Conservation (phyloP, 2,113 vertebrate genomes). For the Symphodus melops region DNA sequence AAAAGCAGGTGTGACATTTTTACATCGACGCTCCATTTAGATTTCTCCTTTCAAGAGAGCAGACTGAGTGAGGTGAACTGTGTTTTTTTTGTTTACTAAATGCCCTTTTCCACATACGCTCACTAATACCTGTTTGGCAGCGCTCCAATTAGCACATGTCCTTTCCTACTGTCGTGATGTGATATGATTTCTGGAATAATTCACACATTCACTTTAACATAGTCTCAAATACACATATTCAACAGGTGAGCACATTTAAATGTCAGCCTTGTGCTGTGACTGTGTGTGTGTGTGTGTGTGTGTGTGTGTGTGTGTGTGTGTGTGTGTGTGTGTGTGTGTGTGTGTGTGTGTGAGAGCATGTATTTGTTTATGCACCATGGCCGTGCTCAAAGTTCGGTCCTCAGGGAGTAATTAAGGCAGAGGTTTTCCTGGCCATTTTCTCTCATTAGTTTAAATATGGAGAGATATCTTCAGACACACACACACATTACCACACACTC, state of each 20-base stretch:
- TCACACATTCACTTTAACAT: conserved; percentile 29
- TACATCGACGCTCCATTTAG: conserved; percentile 47
- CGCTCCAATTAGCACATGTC: conserved; percentile 61
- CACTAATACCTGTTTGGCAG: conserved; percentile 1
- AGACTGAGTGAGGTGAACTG: conserved; percentile 40
- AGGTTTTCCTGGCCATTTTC: conserved; percentile 70
- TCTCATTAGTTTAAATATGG: conserved; percentile 77
- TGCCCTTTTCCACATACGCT: conserved; percentile 15
- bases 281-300: conserved; percentile 30
- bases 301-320: not conserved
- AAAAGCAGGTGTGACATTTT: conserved; percentile 4
- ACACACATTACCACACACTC: conserved; percentile 5
- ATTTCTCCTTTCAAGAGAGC: conserved; percentile 60
- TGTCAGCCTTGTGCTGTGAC: conserved; percentile 60
- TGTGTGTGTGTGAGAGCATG: conserved; percentile 18
- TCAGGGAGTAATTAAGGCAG: conserved; percentile 77
- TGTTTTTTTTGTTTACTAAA: conserved; percentile 71
- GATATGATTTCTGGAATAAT: conserved; percentile 40
- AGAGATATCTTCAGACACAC: conserved; percentile 46
- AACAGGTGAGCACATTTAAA: conserved; percentile 75
- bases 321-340: conserved; percentile 15
- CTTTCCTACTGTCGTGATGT: conserved; percentile 47
- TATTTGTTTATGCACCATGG: conserved; percentile 63
- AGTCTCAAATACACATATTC: conserved; percentile 14
- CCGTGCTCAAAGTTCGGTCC: conserved; percentile 63